Percentiles rank a stretch among this genome's conserved stretches.
Conservation (phyloP, 2,113 vertebrate species). For the Petrocephalus zakoni region DNA sequence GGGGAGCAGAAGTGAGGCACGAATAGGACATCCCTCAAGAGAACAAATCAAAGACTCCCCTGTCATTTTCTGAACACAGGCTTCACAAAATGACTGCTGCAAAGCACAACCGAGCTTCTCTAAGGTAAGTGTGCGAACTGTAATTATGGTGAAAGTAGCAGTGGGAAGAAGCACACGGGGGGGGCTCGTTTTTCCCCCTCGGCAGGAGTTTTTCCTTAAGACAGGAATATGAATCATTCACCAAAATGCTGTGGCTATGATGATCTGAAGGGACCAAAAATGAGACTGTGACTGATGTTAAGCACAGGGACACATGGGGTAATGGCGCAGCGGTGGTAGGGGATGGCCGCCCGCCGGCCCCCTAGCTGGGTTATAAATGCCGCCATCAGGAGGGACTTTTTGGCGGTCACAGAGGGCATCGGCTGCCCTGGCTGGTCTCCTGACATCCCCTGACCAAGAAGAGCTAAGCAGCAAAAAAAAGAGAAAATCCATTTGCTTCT, state of each 20-base stretch:
- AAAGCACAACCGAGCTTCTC: background rate
- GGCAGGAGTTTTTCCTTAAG: background rate
- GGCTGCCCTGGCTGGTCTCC: background rate
- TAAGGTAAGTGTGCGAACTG: background rate
- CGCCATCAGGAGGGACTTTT: conserved; percentile 33
- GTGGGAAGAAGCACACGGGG: too few relatives aligned
- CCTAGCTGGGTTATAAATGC: conserved; percentile 51
- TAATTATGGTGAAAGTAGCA: background rate
- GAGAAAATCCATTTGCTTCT: background rate
- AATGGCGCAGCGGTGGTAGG: background rate
- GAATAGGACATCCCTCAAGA: background rate
- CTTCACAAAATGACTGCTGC: background rate
- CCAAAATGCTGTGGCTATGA: background rate
- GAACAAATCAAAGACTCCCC: background rate
- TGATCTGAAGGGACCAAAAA: background rate
- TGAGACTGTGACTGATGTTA: background rate
- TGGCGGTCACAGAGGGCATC: background rate
- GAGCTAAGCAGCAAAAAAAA: background rate
- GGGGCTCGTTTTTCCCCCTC: too few relatives aligned
- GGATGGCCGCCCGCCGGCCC: background rate
- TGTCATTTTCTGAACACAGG: background rate
- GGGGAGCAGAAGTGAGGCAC: background rate
- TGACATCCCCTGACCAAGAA: background rate
- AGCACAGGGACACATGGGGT: background rate
- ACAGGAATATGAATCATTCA: background rate